These are phyloP conservation scores for Leucophenga maculata DNA, from an alignment of 2,888 invertebrate species.

Conservation along the genomic window DNA sequence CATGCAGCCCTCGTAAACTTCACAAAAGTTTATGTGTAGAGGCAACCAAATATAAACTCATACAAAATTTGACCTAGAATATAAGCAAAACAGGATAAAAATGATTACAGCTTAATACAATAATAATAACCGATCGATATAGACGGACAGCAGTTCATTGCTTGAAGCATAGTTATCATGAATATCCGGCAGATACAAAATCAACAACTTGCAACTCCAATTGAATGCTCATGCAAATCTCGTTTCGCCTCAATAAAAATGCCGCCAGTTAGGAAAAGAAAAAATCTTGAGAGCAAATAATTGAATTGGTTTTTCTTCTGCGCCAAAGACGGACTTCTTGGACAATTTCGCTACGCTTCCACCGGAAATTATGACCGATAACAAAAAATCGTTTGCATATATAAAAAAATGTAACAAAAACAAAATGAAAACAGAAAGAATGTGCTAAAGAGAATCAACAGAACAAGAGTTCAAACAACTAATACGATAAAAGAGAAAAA, in stretches of 20 bases:
- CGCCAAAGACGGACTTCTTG: neutral
- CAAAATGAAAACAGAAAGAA: neutral
- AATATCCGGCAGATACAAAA: neutral
- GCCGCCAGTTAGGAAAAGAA: slow-evolving; percentile 10
- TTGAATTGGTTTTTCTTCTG: slow-evolving; percentile 2
- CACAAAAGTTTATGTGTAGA: too few species aligned
- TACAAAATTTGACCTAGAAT: neutral
- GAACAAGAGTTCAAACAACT: neutral
- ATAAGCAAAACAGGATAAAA: slow-evolving; percentile 1
- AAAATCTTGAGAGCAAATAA: neutral
- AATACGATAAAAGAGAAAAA: neutral
- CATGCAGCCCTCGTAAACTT: too few species aligned
- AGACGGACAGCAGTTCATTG: neutral
- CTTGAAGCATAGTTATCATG: neutral
- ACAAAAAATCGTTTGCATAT: slow-evolving; percentile 4
- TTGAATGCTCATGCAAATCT: slow-evolving; percentile 4
- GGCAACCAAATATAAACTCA: neutral
- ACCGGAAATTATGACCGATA: slow-evolving; percentile 11
- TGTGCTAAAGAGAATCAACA: neutral
- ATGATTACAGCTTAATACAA: slow-evolving; percentile 5
- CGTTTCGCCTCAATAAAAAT: neutral
- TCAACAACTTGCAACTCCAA: neutral
- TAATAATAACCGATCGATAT: neutral
- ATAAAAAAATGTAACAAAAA: neutral
- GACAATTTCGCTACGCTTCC: neutral